phyloP scores from a whole-genome alignment of 2,888 invertebrate genomes.

The Pollenia griseotomentosa region DNA sequence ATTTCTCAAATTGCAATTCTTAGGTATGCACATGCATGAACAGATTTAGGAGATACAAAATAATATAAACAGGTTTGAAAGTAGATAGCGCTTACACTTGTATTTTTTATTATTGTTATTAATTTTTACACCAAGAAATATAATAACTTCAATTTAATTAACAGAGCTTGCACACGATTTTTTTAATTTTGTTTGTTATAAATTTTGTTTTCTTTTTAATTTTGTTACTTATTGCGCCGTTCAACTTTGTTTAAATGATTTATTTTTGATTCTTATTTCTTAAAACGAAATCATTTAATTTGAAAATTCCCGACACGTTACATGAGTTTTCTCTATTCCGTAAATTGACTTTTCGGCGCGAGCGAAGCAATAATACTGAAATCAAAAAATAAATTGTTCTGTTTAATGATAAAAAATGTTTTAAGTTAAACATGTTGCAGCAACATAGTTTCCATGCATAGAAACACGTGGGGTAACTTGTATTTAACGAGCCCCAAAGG shows the following conservation, averaged over 20 bases:
- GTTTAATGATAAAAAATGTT: not conserved
- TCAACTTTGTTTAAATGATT: not conserved
- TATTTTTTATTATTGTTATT: not conserved
- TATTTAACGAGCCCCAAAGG: not conserved
- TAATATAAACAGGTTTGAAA: conserved; percentile 33
- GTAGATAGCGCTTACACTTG: conserved; percentile 3
- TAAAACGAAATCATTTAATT: not conserved
- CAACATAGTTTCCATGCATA: not conserved
- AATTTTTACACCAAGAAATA: not conserved
- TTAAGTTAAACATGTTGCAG: conserved; percentile 1
- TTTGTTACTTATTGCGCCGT: conserved; percentile 1
- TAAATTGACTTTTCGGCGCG: conserved; percentile 1
- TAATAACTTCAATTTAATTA: conserved; percentile 4
- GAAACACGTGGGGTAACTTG: not conserved
- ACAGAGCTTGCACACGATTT: not conserved
- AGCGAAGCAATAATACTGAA: conserved; percentile 23
- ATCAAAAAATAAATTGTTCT: conserved; percentile 5
- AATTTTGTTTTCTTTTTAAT: conserved; percentile 4
- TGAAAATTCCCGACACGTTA: not conserved
- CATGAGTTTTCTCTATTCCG: not conserved
- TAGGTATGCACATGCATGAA: conserved; percentile 9
- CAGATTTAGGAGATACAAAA: not conserved
- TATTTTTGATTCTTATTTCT: conserved; percentile 11
- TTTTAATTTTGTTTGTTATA: not conserved
- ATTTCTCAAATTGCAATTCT: conserved; percentile 7